Evolutionary conservation across 2,113 vertebrate species (phyloP).

Genomic region (Daubentonia madagascariensis): DNA sequence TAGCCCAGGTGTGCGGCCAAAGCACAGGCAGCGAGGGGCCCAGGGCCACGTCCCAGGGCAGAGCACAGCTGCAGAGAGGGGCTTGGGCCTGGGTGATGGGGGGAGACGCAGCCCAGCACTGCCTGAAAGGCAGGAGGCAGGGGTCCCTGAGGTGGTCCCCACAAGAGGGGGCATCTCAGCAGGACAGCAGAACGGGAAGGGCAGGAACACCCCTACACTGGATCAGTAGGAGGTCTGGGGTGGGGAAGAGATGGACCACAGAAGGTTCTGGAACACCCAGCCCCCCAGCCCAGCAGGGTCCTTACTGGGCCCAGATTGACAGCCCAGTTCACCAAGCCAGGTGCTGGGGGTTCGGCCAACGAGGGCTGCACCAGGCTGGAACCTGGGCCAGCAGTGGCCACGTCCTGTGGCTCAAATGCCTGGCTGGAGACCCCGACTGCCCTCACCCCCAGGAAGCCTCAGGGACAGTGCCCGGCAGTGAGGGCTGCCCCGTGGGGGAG

Average conservation of each 20-base stretch:
- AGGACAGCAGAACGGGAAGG: background rate
- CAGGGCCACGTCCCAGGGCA: too few relatives aligned
- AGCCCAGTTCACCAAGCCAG: background rate
- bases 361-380: background rate
- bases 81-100: background rate
- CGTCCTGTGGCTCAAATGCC: background rate
- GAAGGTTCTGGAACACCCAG: background rate
- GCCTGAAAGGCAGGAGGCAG: background rate
- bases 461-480: background rate
- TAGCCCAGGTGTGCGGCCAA: accelerated
- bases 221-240: background rate
- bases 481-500: background rate
- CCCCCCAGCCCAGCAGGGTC: background rate
- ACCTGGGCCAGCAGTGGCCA: background rate
- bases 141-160: too few relatives aligned
- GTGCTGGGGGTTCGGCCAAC: background rate
- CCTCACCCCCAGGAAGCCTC: background rate
- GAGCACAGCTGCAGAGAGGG: too few relatives aligned
- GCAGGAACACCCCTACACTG: background rate
- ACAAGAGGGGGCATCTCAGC: background rate
- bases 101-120: background rate
- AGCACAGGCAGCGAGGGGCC: too few relatives aligned
- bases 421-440: background rate
- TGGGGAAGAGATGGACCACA: background rate
- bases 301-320: background rate